Conservation (phyloP, 2,113 vertebrate species). For the Sorex fumeus region DNA sequence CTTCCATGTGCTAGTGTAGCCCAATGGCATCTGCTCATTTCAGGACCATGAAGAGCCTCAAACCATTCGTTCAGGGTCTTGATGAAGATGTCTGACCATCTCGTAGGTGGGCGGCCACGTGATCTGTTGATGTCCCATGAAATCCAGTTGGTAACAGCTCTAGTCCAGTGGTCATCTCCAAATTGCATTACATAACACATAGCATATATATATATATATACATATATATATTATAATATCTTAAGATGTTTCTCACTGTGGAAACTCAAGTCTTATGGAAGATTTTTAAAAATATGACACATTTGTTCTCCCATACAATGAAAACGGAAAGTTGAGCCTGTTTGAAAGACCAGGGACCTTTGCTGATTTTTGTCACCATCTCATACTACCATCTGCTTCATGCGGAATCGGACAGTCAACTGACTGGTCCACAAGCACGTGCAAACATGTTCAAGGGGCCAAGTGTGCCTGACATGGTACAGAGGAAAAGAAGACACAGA, state of each 20-base stretch:
- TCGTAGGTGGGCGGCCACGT: too few relatives aligned
- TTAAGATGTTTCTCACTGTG: constrained; percentile 1
- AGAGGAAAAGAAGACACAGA: neutral
- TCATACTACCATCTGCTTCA: neutral
- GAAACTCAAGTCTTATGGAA: neutral
- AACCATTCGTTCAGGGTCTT: too few relatives aligned
- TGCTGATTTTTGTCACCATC: neutral
- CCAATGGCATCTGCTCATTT: too few relatives aligned
- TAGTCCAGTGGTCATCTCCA: too few relatives aligned
- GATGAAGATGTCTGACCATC: too few relatives aligned
- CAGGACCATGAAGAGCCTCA: too few relatives aligned
- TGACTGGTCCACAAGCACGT: neutral
- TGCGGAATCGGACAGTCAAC: neutral
- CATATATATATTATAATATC: neutral
- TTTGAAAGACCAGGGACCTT: neutral
- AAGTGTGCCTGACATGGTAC: neutral
- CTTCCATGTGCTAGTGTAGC: too few relatives aligned
- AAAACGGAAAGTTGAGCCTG: neutral
- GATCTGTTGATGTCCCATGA: too few relatives aligned
- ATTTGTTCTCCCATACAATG: neutral
- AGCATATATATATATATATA: too few relatives aligned
- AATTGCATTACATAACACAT: too few relatives aligned
- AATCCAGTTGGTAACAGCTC: too few relatives aligned
- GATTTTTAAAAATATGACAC: constrained; percentile 46
- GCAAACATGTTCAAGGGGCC: neutral